These are phyloP conservation scores for Drosophila quinaria DNA, from an alignment of 2,888 invertebrate genomes.

Conservation along the genomic window DNA sequence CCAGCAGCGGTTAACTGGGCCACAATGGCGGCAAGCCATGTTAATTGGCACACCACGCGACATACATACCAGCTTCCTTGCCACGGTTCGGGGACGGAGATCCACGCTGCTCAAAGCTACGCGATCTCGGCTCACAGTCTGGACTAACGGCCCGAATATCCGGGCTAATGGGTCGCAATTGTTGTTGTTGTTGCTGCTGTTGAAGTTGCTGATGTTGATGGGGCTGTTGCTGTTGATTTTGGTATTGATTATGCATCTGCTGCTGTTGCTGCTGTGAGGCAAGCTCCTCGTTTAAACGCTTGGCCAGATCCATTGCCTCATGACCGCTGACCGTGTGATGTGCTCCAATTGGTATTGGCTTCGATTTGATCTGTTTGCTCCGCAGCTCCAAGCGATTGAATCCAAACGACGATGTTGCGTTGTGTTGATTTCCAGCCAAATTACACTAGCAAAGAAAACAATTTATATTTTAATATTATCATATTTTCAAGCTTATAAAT, in stretches of 20 bases:
- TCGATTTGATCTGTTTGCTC: conserved; percentile 87
- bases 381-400: conserved; percentile 79
- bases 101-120: conserved; percentile 89
- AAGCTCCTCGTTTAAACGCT: conserved; percentile 89
- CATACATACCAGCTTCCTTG: conserved; percentile 73
- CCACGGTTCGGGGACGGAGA: conserved; percentile 53
- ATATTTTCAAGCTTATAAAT: too few relatives aligned
- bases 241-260: conserved; percentile 42
- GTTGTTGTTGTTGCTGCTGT: conserved; percentile 34
- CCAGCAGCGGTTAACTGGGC: background rate
- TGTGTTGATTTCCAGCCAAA: conserved; percentile 21
- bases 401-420: conserved; percentile 54
- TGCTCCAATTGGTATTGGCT: conserved; percentile 90
- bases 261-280: conserved; percentile 83
- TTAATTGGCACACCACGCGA: conserved; percentile 3
- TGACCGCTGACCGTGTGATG: conserved; percentile 93
- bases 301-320: conserved; percentile 92
- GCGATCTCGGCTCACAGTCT: conserved; percentile 88
- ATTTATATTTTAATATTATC: background rate
- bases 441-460: conserved; percentile 26
- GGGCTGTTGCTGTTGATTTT: conserved; percentile 37
- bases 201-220: conserved; percentile 42
- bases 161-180: conserved; percentile 86
- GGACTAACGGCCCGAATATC: conserved; percentile 85
- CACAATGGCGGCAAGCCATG: background rate